Percentiles rank a stretch among this genome's conserved stretches.
These are phyloP conservation scores for Paragorgia papillata DNA, from an alignment of 92 coral and sea anemone species.

Conservation along the genomic window DNA sequence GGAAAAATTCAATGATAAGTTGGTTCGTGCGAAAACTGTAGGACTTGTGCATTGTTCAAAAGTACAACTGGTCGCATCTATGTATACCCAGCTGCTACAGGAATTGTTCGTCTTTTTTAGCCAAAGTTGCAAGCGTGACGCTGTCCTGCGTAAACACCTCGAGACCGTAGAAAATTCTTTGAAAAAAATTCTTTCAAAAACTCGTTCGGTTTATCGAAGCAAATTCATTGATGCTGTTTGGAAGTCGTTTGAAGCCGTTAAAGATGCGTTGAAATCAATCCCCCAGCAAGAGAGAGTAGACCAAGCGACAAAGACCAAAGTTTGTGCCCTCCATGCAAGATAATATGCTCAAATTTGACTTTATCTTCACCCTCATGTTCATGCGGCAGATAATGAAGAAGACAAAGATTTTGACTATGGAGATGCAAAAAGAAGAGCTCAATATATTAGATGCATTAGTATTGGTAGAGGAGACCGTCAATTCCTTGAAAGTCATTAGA, in stretches of 20 bases:
- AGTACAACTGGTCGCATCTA: neutral
- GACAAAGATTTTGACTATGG: slow-evolving; percentile 10
- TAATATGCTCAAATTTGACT: slow-evolving; percentile 6
- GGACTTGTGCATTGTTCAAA: neutral
- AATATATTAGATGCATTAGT: slow-evolving; percentile 8
- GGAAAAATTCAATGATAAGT: no score
- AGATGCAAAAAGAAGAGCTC: slow-evolving; percentile 18
- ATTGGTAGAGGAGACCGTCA: slow-evolving; percentile 2
- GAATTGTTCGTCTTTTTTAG: slow-evolving; percentile 32
- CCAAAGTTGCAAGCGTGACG: slow-evolving; percentile 11
- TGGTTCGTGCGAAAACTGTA: no score
- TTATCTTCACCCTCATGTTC: slow-evolving; percentile 16
- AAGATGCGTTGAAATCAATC: no score
- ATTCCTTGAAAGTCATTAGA: slow-evolving; percentile 1
- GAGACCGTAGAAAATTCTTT: no score
- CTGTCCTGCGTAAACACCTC: neutral
- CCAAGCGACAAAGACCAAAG: no score
- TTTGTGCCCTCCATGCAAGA: no score
- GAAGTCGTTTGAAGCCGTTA: no score
- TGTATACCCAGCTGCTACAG: neutral
- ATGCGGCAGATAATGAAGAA: slow-evolving; percentile 26
- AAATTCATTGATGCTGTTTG: no score
- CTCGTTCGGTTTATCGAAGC: no score
- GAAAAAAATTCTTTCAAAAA: no score
- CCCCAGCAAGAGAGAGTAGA: no score